These are phyloP conservation scores for Spialia ferax DNA, from an alignment of 2,888 invertebrate genomes.

Conservation along the genomic window DNA sequence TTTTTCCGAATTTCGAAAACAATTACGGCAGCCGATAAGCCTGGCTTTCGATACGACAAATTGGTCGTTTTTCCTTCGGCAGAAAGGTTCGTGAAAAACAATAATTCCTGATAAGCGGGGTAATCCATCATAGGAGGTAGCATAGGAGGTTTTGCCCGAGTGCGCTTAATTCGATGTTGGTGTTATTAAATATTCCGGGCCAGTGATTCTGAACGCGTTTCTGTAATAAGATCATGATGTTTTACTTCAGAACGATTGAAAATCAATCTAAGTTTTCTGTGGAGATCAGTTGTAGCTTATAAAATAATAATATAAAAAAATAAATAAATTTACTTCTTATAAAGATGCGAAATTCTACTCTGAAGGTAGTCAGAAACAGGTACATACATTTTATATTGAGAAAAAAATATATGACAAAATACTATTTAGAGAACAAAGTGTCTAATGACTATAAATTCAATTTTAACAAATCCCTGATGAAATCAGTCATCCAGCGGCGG, in stretches of 20 bases:
- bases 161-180: slow-evolving; percentile 33
- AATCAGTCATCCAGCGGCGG: too few species aligned
- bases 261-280: too few species aligned
- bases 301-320: too few species aligned
- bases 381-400: too few species aligned
- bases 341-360: too few species aligned
- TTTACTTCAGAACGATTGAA: not conserved
- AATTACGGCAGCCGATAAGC: slow-evolving; percentile 58
- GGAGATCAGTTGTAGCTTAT: too few species aligned
- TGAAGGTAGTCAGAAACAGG: too few species aligned
- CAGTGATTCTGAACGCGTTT: slow-evolving; percentile 28
- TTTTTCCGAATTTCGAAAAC: slow-evolving; percentile 57
- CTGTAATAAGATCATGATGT: not conserved
- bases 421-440: too few species aligned
- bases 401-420: too few species aligned
- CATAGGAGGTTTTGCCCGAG: slow-evolving; percentile 24
- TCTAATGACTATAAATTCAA: too few species aligned
- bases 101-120: slow-evolving; percentile 61
- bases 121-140: slow-evolving; percentile 51
- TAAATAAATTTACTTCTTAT: too few species aligned
- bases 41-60: slow-evolving; percentile 60
- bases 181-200: slow-evolving; percentile 35
- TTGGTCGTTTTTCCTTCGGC: slow-evolving; percentile 60
- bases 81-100: slow-evolving; percentile 64
- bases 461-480: too few species aligned